Percentiles rank a stretch among this genome's conserved stretches.
phyloP scores from a whole-genome alignment of 2,113 vertebrate species.

The Sylvicapra grimmia region DNA sequence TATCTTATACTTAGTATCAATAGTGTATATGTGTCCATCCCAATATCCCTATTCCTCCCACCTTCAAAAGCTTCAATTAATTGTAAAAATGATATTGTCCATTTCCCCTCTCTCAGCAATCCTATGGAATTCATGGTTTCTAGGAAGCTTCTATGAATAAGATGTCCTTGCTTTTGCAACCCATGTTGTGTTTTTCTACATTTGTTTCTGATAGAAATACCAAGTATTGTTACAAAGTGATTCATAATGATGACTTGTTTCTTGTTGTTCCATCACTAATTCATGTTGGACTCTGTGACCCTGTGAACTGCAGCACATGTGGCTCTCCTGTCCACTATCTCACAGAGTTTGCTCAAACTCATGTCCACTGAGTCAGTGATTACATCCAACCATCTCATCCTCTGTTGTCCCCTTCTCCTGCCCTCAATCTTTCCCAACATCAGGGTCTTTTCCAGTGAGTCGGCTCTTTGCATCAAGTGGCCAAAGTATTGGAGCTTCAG shows the following conservation, averaged over 20 bases:
- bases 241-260: background rate
- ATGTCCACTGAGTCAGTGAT: background rate
- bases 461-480: background rate
- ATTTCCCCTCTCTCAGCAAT: background rate
- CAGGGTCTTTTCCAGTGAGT: background rate
- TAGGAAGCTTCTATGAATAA: background rate
- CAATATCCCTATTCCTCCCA: background rate
- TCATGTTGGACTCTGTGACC: background rate
- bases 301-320: fast-evolving
- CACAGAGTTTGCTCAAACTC: background rate
- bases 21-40: background rate
- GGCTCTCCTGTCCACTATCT: background rate
- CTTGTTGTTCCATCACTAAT: background rate
- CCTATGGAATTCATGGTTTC: background rate
- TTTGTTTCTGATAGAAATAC: background rate
- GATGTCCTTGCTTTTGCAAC: background rate
- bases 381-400: background rate
- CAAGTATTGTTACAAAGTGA: background rate
- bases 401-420: background rate
- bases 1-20: background rate
- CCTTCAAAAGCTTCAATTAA: background rate
- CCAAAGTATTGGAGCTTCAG: background rate
- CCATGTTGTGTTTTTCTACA: background rate
- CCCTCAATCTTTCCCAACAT: background rate
- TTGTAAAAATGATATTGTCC: background rate